phyloP scores from a whole-genome alignment of 2,113 vertebrate genomes.

The Ameiurus melas region DNA sequence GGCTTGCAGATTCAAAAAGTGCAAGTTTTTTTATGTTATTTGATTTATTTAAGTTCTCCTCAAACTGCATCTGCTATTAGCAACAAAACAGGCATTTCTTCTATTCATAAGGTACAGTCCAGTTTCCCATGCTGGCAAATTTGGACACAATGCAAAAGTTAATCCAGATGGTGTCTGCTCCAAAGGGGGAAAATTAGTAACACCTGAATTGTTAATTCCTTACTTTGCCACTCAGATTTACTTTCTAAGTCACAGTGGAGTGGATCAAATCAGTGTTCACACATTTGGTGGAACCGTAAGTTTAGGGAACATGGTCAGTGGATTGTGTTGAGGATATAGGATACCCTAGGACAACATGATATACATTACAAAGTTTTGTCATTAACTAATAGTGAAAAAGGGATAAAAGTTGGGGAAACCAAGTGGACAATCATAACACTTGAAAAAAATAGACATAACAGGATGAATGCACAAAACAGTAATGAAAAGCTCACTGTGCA shows the following conservation, averaged over 20 bases:
- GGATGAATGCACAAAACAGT: background rate
- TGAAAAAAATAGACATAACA: too few species aligned
- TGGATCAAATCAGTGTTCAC: background rate
- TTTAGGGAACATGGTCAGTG: background rate
- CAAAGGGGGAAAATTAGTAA: background rate
- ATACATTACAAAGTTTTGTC: background rate
- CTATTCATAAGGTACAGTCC: background rate
- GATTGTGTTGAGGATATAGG: background rate
- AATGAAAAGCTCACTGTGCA: background rate
- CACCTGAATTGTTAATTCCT: background rate
- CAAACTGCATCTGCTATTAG: background rate
- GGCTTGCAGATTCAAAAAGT: too few species aligned
- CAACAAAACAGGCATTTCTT: background rate
- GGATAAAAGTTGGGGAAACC: background rate
- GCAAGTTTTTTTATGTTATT: too few species aligned
- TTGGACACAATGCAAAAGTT: background rate
- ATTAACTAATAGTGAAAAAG: background rate
- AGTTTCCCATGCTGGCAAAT: background rate
- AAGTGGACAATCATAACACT: too few species aligned
- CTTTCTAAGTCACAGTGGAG: background rate
- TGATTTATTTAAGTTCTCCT: background rate
- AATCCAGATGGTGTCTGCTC: background rate
- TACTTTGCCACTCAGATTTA: background rate
- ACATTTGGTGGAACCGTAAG: background rate
- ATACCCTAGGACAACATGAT: background rate